Conservation (phyloP, 2,797 vertebrate species). For the Margarornis squamiger region DNA sequence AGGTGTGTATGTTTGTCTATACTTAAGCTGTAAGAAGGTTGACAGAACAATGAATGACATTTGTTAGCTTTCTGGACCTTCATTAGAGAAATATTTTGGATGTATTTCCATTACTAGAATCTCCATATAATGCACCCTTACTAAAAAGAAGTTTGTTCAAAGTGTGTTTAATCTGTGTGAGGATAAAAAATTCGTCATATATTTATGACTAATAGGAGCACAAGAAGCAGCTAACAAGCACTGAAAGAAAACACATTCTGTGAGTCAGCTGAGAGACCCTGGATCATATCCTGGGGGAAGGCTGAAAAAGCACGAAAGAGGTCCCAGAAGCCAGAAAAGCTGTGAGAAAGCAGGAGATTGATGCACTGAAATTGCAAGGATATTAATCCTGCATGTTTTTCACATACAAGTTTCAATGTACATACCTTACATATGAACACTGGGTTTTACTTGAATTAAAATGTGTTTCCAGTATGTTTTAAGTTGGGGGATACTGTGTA, state of each 20-base stretch:
- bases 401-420: not conserved
- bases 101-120: not conserved
- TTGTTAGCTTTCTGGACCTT: not conserved
- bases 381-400: not conserved
- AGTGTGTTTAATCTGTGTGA: not conserved
- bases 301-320: not conserved
- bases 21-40: not conserved
- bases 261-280: not conserved
- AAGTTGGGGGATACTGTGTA: not conserved
- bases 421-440: not conserved
- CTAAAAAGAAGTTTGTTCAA: not conserved
- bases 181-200: not conserved
- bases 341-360: accelerated
- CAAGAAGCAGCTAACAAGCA: not conserved
- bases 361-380: not conserved
- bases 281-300: not conserved
- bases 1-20: not conserved
- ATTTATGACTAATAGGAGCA: not conserved
- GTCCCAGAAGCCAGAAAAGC: not conserved
- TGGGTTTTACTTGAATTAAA: not conserved
- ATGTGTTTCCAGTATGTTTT: not conserved
- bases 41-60: not conserved
- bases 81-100: not conserved
- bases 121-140: not conserved
- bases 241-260: not conserved